Evolutionary conservation across 2,113 vertebrate species (phyloP), one percentile per base, ranked within the genome.

Genomic region (Callospermophilus lateralis): DNA sequence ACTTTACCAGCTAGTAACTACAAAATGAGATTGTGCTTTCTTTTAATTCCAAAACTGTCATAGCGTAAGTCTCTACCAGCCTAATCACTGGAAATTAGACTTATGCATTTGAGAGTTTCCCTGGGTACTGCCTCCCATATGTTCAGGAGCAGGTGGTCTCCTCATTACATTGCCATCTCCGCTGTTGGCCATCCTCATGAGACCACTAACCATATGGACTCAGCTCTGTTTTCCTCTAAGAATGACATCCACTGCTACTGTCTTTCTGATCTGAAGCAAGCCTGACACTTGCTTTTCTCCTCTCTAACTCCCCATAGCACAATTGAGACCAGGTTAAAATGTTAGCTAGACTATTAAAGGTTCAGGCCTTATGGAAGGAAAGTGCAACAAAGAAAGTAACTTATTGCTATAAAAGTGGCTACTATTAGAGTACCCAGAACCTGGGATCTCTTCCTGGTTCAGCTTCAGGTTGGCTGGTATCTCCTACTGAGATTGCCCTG

Each of bases 1-100:
- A 91, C 61, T 88, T 90, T 85, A 68, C 5, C 12, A 89, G 42
- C 72, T 51, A 84, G 51, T 84, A 24, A 73, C 30, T 87, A 77
- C 10, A 80, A 92, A 84, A 65, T 88, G 61, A 95, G 42, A 77
- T 72, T 6, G 20, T 28, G 20, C 34, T 87, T 96, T 86, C n/a
- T 94, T 92, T 92, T 68, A 79, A 77, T 61, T 65, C 15, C 19
- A 39, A 78, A 77, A n/a, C 55, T 90, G 17, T 72, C 45, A 51
- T 15, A 78, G 39, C 13, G 81, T 68, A 61, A 77, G 8, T 12
- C 26, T 63, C 63, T 84, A 42, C 32, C n/a, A 85, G 37, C 8
- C 32, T 48, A 39, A 67, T 85, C 45, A 68, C 42, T 80, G 26
- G 34, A 80, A 84, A 65, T 90, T 63, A 85, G 76, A 78, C 30